Conservation (phyloP, 2,888 invertebrate species). For the Galerucella calmariensis region DNA sequence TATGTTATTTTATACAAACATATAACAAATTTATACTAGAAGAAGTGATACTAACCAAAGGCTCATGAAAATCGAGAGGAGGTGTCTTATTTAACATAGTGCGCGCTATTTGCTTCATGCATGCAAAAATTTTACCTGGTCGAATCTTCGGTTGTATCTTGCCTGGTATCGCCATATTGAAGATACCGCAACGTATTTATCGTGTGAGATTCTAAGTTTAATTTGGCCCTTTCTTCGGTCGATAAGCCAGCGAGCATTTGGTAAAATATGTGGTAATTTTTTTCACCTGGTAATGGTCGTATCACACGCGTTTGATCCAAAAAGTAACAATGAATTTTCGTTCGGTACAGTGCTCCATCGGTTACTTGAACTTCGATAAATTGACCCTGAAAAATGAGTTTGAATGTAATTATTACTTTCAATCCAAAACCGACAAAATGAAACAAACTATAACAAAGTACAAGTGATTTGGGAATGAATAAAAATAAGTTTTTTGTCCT, state of each 20-base stretch:
- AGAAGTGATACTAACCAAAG: too few species aligned
- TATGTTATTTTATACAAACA: too few species aligned
- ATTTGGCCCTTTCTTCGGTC: constrained; percentile 84
- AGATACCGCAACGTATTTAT: constrained; percentile 85
- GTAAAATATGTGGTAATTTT: constrained; percentile 97
- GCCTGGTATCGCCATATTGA: constrained; percentile 77
- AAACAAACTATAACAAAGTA: too few species aligned
- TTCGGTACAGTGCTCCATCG: constrained; percentile 92
- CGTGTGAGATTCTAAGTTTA: constrained; percentile 88
- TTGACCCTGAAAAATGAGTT: constrained; percentile 77
- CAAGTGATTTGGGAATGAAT: too few species aligned
- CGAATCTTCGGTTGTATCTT: constrained; percentile 80
- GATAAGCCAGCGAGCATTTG: constrained; percentile 92
- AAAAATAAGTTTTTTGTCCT: too few species aligned
- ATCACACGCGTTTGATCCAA: constrained; percentile 94
- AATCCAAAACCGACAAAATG: too few species aligned
- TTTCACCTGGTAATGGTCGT: constrained; percentile 84
- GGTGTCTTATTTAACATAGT: too few species aligned
- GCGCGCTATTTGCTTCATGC: too few species aligned
- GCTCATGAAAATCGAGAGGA: too few species aligned
- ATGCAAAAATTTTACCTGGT: constrained; percentile 59
- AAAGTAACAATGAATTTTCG: constrained; percentile 96
- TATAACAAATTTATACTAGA: too few species aligned
- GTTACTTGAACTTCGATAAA: constrained; percentile 97
- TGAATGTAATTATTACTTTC: too few species aligned